Evolutionary conservation across 2,888 invertebrate genomes (phyloP).

Genomic region (Ophonus ardosiacus): DNA sequence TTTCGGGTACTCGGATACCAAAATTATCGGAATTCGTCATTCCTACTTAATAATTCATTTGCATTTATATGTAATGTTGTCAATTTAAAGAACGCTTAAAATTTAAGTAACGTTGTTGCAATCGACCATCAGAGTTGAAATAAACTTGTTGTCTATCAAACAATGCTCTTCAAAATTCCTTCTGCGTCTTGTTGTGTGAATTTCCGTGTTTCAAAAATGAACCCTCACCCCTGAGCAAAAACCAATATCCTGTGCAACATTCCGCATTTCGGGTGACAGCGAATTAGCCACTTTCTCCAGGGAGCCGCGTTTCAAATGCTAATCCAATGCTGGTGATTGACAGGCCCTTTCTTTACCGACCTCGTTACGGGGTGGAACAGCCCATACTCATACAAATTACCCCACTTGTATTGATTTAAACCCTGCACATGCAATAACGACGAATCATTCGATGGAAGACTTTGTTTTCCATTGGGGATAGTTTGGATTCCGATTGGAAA

Average conservation of each 20-base stretch:
- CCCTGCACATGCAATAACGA: not conserved
- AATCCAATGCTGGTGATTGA: slow-evolving; percentile 63
- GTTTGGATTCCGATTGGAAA: not conserved
- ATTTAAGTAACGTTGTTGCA: too few species aligned
- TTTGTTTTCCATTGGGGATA: not conserved
- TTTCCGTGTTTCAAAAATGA: slow-evolving; percentile 7
- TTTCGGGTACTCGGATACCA: too few species aligned
- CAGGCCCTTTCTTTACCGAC: slow-evolving; percentile 57
- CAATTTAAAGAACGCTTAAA: too few species aligned
- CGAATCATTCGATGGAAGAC: not conserved
- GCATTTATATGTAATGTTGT: too few species aligned
- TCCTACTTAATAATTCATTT: too few species aligned
- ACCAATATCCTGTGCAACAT: slow-evolving; percentile 72
- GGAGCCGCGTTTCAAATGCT: slow-evolving; percentile 56
- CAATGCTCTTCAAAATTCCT: too few species aligned
- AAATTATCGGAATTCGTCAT: too few species aligned
- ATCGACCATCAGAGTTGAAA: too few species aligned
- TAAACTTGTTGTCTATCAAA: too few species aligned
- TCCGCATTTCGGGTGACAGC: slow-evolving; percentile 73
- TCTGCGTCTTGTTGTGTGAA: not conserved
- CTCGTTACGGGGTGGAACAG: slow-evolving; percentile 5
- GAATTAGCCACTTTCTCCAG: slow-evolving; percentile 73
- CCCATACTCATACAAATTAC: not conserved
- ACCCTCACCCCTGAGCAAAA: slow-evolving; percentile 35
- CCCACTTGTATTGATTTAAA: not conserved